Base-by-base conservation (phyloP, 2,888 invertebrate species). In the Teleogryllus oceanicus region DNA sequence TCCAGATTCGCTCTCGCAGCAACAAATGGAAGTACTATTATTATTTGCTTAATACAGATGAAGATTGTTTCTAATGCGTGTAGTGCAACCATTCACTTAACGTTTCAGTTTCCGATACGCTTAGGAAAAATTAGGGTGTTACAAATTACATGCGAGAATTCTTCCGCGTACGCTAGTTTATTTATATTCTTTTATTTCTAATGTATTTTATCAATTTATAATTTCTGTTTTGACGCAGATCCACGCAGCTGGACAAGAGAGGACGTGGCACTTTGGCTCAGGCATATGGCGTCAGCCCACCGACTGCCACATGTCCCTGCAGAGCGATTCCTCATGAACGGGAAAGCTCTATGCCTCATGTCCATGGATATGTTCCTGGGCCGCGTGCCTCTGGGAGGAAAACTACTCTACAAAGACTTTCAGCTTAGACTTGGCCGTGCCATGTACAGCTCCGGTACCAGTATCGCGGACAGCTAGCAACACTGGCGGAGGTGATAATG, bases 291-390 rank as follows among this genome's bases (percentile, higher is more conserved):
- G 0, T 86, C 88, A 0, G 87, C 89, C 10, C 92, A 92, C 77
- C 89, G 89, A 2, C 86, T 90, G 0, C 90, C 91, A 0, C 89
- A 90, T 81, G 87, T 90, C 50, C 88, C 89, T 2, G 86, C 88
- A 0, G 90, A 90, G 82, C 88, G 94, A 82, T 94, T 94, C 87
- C 91, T 92, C 0, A 94, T 94, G 94, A 94, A 94, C 86, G 94
- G 94, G 78, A 94, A 94, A 86, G 94, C 93, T 0, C 87, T 94
- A 10, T 94, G 94, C 83, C 89, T 94, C 79, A 94, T 94, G 94
- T 90, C 91, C n/a, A 88, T 90, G 16, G 91, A 92, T 79, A 94
- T 94, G 94, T 94, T 93, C 87, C 88, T 91, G 2, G 89, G 89
- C 82, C 87, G 94, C 76, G 94, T 93, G 62, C 94, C 94, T 0